Conservation (phyloP, 2,888 invertebrate genomes). For the Troides oblongomaculatus region DNA sequence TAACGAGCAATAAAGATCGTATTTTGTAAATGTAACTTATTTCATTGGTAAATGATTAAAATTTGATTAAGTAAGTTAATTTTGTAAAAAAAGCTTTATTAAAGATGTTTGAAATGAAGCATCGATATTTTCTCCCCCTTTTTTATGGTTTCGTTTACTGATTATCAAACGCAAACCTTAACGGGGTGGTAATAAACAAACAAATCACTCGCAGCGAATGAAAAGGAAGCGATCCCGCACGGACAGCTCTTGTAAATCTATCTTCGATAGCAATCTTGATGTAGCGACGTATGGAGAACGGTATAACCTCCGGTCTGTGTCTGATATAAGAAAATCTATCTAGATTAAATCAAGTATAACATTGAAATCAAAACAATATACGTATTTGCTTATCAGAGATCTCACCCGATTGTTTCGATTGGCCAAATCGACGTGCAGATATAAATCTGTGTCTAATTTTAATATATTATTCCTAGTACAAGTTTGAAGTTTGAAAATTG, state of each 20-base stretch:
- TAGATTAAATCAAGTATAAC: constrained; percentile 49
- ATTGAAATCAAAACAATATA: constrained; percentile 45
- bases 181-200: constrained; percentile 57
- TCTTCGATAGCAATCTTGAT: constrained; percentile 78
- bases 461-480: constrained; percentile 20
- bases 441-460: constrained; percentile 44
- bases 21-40: no score
- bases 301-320: constrained; percentile 58
- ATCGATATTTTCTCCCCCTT: not conserved
- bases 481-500: not conserved
- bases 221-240: constrained; percentile 57
- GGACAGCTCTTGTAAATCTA: constrained; percentile 78
- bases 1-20: no score
- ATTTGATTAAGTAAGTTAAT: no score
- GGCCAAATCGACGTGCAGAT: constrained; percentile 52
- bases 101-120: not conserved
- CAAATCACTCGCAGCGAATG: constrained; percentile 63
- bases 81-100: not conserved
- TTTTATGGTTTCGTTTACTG: not conserved
- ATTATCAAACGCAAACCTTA: constrained; percentile 42
- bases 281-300: constrained; percentile 79
- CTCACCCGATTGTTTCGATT: constrained; percentile 64
- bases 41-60: no score
- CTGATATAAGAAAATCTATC: constrained; percentile 72
- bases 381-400: constrained; percentile 56